Conservation (phyloP, 53 echinoderm and acorn worm species). For the Echinarachnius parma region DNA sequence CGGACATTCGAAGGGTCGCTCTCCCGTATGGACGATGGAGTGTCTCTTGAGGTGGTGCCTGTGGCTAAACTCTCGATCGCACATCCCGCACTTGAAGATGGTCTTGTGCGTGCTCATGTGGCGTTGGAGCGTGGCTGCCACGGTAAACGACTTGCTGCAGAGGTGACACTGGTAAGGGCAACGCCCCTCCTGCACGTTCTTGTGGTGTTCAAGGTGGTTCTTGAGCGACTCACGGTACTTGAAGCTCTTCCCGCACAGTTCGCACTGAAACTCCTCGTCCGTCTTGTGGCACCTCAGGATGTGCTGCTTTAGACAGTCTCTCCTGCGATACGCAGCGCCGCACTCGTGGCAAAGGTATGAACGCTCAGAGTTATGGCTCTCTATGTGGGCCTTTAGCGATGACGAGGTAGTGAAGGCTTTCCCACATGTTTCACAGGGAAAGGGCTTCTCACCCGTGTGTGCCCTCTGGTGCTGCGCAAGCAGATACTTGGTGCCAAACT, state of each 20-base stretch:
- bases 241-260: slow-evolving; percentile 36
- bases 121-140: slow-evolving; percentile 33
- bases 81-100: slow-evolving; percentile 15
- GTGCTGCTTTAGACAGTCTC: slow-evolving; percentile 44
- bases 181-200: slow-evolving; percentile 28
- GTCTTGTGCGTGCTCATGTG: slow-evolving; percentile 32
- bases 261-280: slow-evolving; percentile 30
- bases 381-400: slow-evolving; percentile 32
- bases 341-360: slow-evolving; percentile 37
- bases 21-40: slow-evolving; percentile 64
- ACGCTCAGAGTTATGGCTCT: slow-evolving; percentile 30
- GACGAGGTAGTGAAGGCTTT: slow-evolving; percentile 39
- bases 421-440: slow-evolving; percentile 18
- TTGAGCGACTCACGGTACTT: slow-evolving; percentile 36
- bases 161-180: slow-evolving; percentile 39
- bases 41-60: slow-evolving; percentile 51
- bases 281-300: slow-evolving; percentile 38
- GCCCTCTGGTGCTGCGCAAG: slow-evolving; percentile 28
- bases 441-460: slow-evolving; percentile 34
- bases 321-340: slow-evolving; percentile 34
- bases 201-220: slow-evolving; percentile 42
- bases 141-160: slow-evolving; percentile 29
- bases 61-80: slow-evolving; percentile 37
- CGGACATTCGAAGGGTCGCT: slow-evolving; percentile 47
- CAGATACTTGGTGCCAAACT: slow-evolving; percentile 43